Evolutionary conservation across 2,113 vertebrate genomes (phyloP).

Genomic region (Dunckerocampus dactyliophorus): DNA sequence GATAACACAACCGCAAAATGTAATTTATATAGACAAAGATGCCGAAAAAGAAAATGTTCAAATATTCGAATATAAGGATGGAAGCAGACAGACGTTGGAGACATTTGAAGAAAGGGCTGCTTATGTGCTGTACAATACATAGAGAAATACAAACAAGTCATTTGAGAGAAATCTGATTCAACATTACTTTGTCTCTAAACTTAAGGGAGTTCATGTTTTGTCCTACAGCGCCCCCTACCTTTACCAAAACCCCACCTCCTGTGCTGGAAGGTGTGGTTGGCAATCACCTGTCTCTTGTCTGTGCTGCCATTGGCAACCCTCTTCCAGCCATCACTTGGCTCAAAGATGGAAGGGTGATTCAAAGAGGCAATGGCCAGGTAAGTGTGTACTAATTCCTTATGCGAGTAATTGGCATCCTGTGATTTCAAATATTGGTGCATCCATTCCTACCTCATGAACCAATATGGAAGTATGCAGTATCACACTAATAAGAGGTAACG

Average conservation of each 20-base stretch:
- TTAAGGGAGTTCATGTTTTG: conserved; percentile 5
- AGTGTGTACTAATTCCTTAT: background rate
- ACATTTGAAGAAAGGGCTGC: too few species aligned
- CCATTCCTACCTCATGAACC: too few species aligned
- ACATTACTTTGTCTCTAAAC: too few species aligned
- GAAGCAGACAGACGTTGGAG: too few species aligned
- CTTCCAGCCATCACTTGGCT: conserved; percentile 81
- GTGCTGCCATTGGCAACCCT: conserved; percentile 81
- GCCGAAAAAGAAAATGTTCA: background rate
- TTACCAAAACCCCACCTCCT: conserved; percentile 77
- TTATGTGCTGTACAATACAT: too few species aligned
- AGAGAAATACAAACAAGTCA: too few species aligned
- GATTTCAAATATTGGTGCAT: background rate
- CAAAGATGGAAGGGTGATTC: conserved; percentile 71
- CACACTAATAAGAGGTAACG: too few species aligned
- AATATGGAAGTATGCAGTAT: too few species aligned
- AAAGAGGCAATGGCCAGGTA: conserved; percentile 68
- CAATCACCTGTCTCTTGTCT: conserved; percentile 73
- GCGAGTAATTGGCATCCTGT: background rate
- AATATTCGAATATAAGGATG: background rate
- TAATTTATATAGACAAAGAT: background rate
- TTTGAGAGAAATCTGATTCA: too few species aligned
- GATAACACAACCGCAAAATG: background rate
- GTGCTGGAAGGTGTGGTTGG: conserved; percentile 75
- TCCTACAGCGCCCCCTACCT: conserved; percentile 78